Conservation (phyloP, 2,113 vertebrate genomes). For the Rynchops niger region DNA sequence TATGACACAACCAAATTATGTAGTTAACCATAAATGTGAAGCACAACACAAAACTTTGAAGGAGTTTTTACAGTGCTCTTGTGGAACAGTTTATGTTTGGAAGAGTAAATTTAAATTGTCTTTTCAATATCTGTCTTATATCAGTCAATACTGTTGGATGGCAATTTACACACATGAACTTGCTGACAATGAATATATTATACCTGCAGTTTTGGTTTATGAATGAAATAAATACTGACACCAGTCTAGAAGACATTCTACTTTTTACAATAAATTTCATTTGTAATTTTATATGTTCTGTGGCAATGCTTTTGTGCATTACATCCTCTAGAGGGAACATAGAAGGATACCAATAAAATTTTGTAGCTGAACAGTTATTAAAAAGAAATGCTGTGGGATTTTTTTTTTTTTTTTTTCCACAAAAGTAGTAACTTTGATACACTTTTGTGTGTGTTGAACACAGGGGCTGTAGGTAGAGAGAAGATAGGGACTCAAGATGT, state of each 20-base stretch:
- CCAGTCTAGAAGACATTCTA: constrained; percentile 83
- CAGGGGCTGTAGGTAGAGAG: background rate
- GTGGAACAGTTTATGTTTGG: constrained; percentile 83
- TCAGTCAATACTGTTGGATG: constrained; percentile 79
- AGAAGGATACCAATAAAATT: constrained; percentile 94
- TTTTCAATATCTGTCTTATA: constrained; percentile 85
- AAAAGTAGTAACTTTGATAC: constrained; percentile 65
- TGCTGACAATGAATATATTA: constrained; percentile 82
- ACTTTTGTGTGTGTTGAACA: constrained; percentile 32
- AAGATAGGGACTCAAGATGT: background rate
- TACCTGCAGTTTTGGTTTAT: constrained; percentile 79
- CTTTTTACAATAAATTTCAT: constrained; percentile 91
- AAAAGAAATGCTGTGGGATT: constrained; percentile 85
- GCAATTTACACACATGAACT: constrained; percentile 80
- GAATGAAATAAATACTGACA: constrained; percentile 87
- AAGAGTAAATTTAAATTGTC: constrained; percentile 84
- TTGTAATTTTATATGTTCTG: constrained; percentile 97
- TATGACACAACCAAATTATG: constrained; percentile 97
- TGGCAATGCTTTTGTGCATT: constrained; percentile 96
- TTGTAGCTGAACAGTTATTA: constrained; percentile 99
- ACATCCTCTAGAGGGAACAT: constrained; percentile 87
- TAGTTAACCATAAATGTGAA: constrained; percentile 89
- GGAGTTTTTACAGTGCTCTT: constrained; percentile 84
- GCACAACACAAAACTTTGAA: constrained; percentile 78
- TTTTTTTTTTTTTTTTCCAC: constrained; percentile 60